Percentiles rank a stretch among this genome's conserved stretches.
Conservation (phyloP, 2,888 invertebrate genomes). For the Rhimphoctona megacephalus region DNA sequence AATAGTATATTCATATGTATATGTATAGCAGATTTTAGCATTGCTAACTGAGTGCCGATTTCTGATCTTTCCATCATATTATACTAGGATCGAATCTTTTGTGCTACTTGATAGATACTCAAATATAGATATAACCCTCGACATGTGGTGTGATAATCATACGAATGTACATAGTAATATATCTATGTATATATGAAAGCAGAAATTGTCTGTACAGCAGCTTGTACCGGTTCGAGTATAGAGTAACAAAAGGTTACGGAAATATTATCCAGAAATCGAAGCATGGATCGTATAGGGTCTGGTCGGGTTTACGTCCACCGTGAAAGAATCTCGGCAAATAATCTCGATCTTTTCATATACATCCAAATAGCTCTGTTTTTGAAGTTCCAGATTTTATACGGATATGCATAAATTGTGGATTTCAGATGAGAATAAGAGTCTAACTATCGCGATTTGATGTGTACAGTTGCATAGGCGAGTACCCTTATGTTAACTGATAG, state of each 20-base stretch:
- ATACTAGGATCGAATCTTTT: constrained; percentile 46
- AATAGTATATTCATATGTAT: background rate
- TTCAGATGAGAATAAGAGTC: background rate
- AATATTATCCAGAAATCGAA: constrained; percentile 18
- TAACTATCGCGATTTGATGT: background rate
- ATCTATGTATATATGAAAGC: background rate
- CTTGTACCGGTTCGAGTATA: background rate
- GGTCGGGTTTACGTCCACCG: background rate
- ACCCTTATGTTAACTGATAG: background rate
- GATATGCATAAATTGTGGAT: background rate
- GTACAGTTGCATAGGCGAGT: background rate
- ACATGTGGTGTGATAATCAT: constrained; percentile 12
- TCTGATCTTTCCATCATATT: constrained; percentile 57
- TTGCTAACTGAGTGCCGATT: constrained; percentile 29
- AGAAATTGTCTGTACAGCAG: background rate
- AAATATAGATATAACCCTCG: constrained; percentile 36
- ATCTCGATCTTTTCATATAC: background rate
- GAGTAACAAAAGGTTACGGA: background rate
- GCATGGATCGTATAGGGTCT: background rate
- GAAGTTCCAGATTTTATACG: background rate
- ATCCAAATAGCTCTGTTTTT: background rate
- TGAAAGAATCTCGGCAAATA: background rate
- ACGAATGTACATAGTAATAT: background rate
- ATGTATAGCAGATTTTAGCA: background rate
- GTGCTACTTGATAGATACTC: constrained; percentile 51